Percentiles rank a stretch among this genome's conserved stretches.
phyloP scores from a whole-genome alignment of 2,888 invertebrate species.

The Polylopha cassiicola region DNA sequence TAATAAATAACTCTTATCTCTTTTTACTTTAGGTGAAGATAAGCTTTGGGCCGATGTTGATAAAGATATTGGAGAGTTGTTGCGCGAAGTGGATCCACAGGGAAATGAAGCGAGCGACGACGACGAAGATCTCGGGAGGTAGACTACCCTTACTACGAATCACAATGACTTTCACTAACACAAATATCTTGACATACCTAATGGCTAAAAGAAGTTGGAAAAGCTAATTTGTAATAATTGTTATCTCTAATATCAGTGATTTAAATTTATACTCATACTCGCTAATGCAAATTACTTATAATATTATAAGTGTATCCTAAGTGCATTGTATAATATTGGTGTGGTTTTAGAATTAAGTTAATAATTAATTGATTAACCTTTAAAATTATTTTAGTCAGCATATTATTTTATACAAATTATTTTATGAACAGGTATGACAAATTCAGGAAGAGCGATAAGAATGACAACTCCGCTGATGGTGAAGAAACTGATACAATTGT shows the following conservation, averaged over 20 bases:
- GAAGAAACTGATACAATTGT: conserved; percentile 53
- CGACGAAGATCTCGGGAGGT: conserved; percentile 80
- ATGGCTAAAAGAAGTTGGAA: too few relatives aligned
- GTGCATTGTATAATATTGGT: too few relatives aligned
- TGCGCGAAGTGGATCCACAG: conserved; percentile 82
- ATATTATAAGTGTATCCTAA: not conserved
- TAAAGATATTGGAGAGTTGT: conserved; percentile 86
- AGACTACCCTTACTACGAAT: conserved; percentile 19
- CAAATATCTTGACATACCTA: conserved; percentile 1
- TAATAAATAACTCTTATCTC: not conserved
- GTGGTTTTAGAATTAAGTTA: too few relatives aligned
- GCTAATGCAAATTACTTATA: not conserved
- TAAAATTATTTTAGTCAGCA: too few relatives aligned
- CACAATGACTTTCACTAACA: not conserved
- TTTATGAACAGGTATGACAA: conserved; percentile 75
- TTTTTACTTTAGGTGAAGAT: conserved; percentile 75
- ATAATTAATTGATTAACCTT: too few relatives aligned
- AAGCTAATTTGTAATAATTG: too few relatives aligned
- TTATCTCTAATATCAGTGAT: too few relatives aligned
- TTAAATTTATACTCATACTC: too few relatives aligned
- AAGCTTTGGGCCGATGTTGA: conserved; percentile 89
- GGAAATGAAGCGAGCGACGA: conserved; percentile 85
- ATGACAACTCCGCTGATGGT: conserved; percentile 58
- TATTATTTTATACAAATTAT: conserved; percentile 13
- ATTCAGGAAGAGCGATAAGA: conserved; percentile 81